These are phyloP conservation scores for Rhynchotus rufescens DNA, from an alignment of 2,797 vertebrate species.

Conservation along the genomic window DNA sequence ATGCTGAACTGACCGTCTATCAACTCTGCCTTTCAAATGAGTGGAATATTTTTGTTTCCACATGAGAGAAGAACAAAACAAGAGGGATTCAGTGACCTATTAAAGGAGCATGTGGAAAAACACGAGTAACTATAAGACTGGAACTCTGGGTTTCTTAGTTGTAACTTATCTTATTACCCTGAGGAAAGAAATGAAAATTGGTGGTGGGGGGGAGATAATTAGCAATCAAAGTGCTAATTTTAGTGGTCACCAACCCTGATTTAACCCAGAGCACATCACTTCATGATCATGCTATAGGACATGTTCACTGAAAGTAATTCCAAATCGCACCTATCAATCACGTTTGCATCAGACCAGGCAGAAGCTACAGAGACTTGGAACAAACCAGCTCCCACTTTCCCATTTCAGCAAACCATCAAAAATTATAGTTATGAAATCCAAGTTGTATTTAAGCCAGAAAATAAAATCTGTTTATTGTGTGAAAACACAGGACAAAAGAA, in stretches of 20 bases:
- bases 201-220: background rate
- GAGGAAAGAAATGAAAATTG: background rate
- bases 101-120: conserved; percentile 30
- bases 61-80: conserved; percentile 23
- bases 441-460: conserved; percentile 26
- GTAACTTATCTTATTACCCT: background rate
- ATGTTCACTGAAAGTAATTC: background rate
- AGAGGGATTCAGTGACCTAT: conserved; percentile 38
- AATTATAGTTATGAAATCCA: conserved; percentile 5
- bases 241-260: background rate
- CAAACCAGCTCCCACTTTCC: background rate
- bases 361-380: background rate
- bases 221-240: background rate
- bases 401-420: conserved; percentile 8
- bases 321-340: background rate
- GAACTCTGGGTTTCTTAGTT: conserved; percentile 37
- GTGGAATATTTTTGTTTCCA: background rate
- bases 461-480: conserved; percentile 28
- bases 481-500: conserved; percentile 2
- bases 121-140: conserved; percentile 2
- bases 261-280: background rate
- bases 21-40: conserved; percentile 31
- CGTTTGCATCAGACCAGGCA: background rate
- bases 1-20: conserved; percentile 39
- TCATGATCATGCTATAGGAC: background rate